Conservation (phyloP, 1,140 invertebrate species). For the Delia radicum region DNA sequence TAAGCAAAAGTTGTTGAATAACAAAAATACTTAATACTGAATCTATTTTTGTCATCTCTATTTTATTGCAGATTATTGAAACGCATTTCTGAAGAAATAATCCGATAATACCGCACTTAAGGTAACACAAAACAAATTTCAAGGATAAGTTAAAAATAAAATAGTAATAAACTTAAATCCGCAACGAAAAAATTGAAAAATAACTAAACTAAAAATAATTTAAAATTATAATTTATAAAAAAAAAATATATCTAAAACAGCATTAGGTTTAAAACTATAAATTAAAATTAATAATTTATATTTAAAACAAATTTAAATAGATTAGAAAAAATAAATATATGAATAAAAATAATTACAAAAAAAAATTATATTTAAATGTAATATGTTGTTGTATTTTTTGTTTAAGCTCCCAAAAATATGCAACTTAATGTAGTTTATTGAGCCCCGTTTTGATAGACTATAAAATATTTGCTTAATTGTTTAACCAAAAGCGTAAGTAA, state of each 20-base stretch:
- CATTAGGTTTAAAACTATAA: background rate
- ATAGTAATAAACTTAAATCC: background rate
- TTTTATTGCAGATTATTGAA: conserved; percentile 3
- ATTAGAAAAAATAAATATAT: background rate
- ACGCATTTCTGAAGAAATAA: conserved; percentile 2
- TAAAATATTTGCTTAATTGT: conserved; percentile 18
- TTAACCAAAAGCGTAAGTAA: background rate
- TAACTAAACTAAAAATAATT: background rate
- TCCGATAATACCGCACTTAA: no score
- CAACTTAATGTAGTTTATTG: conserved; percentile 15
- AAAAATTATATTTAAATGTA: background rate
- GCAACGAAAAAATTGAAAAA: background rate
- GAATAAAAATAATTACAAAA: background rate
- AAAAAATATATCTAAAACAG: background rate
- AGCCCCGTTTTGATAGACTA: conserved; percentile 18
- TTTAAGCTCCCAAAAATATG: background rate
- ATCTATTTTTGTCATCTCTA: background rate
- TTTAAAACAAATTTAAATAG: background rate
- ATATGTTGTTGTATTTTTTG: background rate
- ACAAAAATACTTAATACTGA: background rate
- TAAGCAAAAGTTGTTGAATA: no score
- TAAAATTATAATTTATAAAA: background rate
- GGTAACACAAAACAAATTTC: background rate
- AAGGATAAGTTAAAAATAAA: background rate
- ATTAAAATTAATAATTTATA: background rate